Conservation (phyloP, 2,797 vertebrate genomes). For the Pseudochirops corinnae region DNA sequence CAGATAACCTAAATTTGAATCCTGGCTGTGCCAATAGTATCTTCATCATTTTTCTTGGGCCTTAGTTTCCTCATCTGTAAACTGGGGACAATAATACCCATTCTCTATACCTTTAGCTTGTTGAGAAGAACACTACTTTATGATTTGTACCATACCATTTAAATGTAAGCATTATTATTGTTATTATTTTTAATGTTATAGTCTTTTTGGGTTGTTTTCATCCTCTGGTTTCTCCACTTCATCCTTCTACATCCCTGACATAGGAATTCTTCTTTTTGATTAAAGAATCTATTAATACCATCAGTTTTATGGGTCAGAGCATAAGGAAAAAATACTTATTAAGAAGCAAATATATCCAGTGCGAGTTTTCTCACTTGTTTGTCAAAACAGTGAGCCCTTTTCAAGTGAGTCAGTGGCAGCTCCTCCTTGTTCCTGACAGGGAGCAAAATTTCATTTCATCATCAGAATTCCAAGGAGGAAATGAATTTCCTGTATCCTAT, state of each 20-base stretch:
- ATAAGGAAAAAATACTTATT: not conserved
- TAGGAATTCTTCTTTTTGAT: not conserved
- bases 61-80: not conserved
- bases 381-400: not conserved
- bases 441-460: not conserved
- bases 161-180: not conserved
- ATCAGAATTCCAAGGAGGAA: constrained; percentile 20
- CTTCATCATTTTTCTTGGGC: not conserved
- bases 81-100: not conserved
- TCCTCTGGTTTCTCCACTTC: not conserved
- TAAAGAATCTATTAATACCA: not conserved
- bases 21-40: not conserved
- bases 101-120: not conserved
- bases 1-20: not conserved
- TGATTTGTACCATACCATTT: not conserved
- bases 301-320: not conserved
- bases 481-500: not conserved
- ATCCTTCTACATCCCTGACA: not conserved
- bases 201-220: not conserved
- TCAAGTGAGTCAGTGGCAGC: not conserved
- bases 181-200: not conserved
- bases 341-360: not conserved
- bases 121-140: not conserved
- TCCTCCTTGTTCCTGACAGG: not conserved
- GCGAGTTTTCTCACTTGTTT: not conserved